Base-by-base conservation (phyloP, 2,888 invertebrate species). In the Cephus nigrinus region DNA sequence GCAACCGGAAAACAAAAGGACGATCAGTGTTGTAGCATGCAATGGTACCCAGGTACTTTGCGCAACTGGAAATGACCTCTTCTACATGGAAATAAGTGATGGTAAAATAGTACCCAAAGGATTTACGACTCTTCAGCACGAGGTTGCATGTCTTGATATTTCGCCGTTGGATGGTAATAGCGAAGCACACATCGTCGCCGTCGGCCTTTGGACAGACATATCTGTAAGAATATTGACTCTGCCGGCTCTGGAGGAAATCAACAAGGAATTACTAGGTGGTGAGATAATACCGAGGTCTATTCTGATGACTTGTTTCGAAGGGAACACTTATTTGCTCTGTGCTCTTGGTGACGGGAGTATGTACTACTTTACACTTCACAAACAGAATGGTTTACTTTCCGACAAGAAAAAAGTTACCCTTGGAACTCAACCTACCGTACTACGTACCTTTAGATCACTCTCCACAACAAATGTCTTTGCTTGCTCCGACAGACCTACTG, bases 331-430 rank as follows among this genome's bases (percentile, higher is more conserved):
- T 92, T 92, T 98, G 34, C 93, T 98, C 68, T 97, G 97, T 88
- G 99, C 99, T 0, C 93, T 99, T 36, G 99, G 99, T 11, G 99
- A 99, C 92, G 99, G 99, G 0, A 98, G 98, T 31, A 96, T 99
- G 94, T 98, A 97, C 92, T 99, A 99, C 92, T 99, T 98, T 91
- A 95, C 95, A 0, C 92, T 99, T 80, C 96, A 97, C 89, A 95
- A 94, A 82, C 92, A 93, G 15, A 94, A 94, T 75, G 98, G 98
- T 1, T 92, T 92, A 34, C 92, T 99, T 36, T 93, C 94, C 3
- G 98, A 99, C 86, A 96, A 96, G 89, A 99, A 99, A 92, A 97
- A 98, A 90, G 98, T 99, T 31, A 98, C 98, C 0, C 93, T 99
- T 5, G 99, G 99, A 75, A 99, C 99, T 0, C 99, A 99, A 90